Conservation (phyloP, 1,140 invertebrate genomes). For the Drosophila eugracilis region DNA sequence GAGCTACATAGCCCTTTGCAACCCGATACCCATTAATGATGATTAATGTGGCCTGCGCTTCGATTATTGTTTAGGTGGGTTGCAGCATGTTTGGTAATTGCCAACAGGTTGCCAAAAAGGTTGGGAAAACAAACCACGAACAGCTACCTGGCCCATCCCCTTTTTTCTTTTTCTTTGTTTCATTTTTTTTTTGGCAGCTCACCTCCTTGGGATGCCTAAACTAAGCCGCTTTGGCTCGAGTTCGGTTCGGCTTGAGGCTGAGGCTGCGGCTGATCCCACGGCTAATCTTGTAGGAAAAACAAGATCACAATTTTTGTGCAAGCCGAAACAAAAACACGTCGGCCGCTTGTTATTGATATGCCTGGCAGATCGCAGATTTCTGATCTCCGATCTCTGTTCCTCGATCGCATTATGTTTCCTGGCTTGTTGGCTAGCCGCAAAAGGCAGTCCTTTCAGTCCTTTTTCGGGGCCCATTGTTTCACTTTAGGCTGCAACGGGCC, state of each 20-base stretch:
- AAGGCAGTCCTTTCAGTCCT: slow-evolving; percentile 60
- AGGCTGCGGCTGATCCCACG: slow-evolving; percentile 47
- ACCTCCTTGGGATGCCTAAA: slow-evolving; percentile 44
- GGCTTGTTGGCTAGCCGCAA: slow-evolving; percentile 74
- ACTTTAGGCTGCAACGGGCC: slow-evolving; percentile 27
- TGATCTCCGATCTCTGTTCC: slow-evolving; percentile 41
- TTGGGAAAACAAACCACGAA: slow-evolving; percentile 38
- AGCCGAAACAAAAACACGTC: slow-evolving; percentile 60
- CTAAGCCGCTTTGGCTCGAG: slow-evolving; percentile 74
- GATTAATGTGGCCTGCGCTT: slow-evolving; percentile 60
- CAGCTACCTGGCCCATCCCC: slow-evolving; percentile 58
- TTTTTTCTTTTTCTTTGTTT: neutral
- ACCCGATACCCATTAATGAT: slow-evolving; percentile 75
- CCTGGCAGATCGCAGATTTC: slow-evolving; percentile 58
- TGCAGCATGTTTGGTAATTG: slow-evolving; percentile 79
- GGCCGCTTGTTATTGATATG: slow-evolving; percentile 73
- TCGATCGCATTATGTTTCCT: slow-evolving; percentile 52
- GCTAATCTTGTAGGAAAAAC: slow-evolving; percentile 76
- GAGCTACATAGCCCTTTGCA: slow-evolving; percentile 47
- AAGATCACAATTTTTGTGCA: slow-evolving; percentile 78
- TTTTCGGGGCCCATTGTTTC: slow-evolving; percentile 66
- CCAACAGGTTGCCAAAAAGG: slow-evolving; percentile 62
- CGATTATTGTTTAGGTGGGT: slow-evolving; percentile 51
- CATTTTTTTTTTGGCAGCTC: slow-evolving; percentile 26
- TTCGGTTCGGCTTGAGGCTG: slow-evolving; percentile 23